Evolutionary conservation across 1,140 invertebrate genomes (phyloP).

Genomic region (Phortica variegata): DNA sequence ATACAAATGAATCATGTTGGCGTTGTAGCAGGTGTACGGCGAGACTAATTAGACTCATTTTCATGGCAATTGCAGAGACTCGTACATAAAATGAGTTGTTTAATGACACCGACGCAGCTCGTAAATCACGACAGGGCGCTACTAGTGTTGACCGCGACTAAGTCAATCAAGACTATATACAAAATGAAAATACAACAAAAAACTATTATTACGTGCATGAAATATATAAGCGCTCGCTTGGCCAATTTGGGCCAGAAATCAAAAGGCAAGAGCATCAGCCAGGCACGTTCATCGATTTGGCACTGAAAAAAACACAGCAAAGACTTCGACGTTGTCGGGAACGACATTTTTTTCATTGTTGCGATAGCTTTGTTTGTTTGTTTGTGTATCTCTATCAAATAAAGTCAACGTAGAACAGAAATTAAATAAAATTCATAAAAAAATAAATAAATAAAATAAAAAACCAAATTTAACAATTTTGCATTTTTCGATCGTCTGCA

Average conservation of each 20-base stretch:
- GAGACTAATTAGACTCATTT: too few relatives aligned
- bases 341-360: too few relatives aligned
- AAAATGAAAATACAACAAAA: too few relatives aligned
- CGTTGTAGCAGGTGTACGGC: too few relatives aligned
- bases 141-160: too few relatives aligned
- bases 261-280: constrained; percentile 1
- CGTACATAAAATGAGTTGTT: too few relatives aligned
- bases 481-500: not conserved
- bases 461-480: not conserved
- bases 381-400: constrained; percentile 15
- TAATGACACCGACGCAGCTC: too few relatives aligned
- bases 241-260: not conserved
- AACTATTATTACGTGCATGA: constrained; percentile 39
- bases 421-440: constrained; percentile 13
- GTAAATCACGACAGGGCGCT: too few relatives aligned
- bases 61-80: too few relatives aligned
- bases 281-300: constrained; percentile 29
- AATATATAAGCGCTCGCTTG: constrained; percentile 26
- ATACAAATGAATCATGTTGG: too few relatives aligned
- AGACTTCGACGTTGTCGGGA: too few relatives aligned
- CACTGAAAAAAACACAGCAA: not conserved
- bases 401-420: constrained; percentile 19
- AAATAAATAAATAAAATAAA: not conserved
- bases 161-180: too few relatives aligned
- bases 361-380: constrained; percentile 21